Percentiles rank a stretch among this genome's conserved stretches.
Evolutionary conservation across 2,888 invertebrate species (phyloP).

Genomic region (Lithophane ornitopus): DNA sequence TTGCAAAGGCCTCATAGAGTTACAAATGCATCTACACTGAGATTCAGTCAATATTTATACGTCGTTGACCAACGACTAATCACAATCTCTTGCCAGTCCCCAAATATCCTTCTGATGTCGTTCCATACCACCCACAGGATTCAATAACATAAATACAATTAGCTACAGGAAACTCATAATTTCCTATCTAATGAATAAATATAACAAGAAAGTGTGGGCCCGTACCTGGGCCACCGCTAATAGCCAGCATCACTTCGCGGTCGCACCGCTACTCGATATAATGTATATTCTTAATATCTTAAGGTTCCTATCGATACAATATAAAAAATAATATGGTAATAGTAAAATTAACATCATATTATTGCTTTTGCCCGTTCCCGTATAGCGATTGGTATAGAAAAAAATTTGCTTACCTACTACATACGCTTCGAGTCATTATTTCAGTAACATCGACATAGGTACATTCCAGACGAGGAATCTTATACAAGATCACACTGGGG

Average conservation of each 20-base stretch:
- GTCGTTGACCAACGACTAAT: slow-evolving; percentile 91
- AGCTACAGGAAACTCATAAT: slow-evolving; percentile 90
- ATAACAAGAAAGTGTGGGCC: slow-evolving; percentile 87
- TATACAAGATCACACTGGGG: slow-evolving; percentile 87
- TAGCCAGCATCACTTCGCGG: slow-evolving; percentile 89
- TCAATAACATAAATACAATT: slow-evolving; percentile 90
- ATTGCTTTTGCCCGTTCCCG: slow-evolving; percentile 91
- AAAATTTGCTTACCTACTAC: slow-evolving; percentile 89
- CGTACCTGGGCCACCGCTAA: slow-evolving; percentile 81
- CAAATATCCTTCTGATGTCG: slow-evolving; percentile 86
- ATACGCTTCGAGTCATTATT: slow-evolving; percentile 85
- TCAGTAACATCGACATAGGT: slow-evolving; percentile 85
- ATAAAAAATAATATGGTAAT: slow-evolving; percentile 91
- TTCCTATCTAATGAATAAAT: slow-evolving; percentile 90
- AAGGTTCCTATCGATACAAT: slow-evolving; percentile 88
- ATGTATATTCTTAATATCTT: slow-evolving; percentile 86
- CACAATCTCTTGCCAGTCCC: slow-evolving; percentile 90
- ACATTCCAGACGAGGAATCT: slow-evolving; percentile 81
- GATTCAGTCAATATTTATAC: slow-evolving; percentile 91
- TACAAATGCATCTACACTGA: slow-evolving; percentile 91
- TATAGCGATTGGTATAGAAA: slow-evolving; percentile 91
- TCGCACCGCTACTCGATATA: slow-evolving; percentile 88
- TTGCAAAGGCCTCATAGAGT: slow-evolving; percentile 91
- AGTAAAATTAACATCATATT: slow-evolving; percentile 91
- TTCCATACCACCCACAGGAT: slow-evolving; percentile 89